phyloP scores from a whole-genome alignment of 2,888 invertebrate species.

The Sphaerolaimus hirsutus region DNA sequence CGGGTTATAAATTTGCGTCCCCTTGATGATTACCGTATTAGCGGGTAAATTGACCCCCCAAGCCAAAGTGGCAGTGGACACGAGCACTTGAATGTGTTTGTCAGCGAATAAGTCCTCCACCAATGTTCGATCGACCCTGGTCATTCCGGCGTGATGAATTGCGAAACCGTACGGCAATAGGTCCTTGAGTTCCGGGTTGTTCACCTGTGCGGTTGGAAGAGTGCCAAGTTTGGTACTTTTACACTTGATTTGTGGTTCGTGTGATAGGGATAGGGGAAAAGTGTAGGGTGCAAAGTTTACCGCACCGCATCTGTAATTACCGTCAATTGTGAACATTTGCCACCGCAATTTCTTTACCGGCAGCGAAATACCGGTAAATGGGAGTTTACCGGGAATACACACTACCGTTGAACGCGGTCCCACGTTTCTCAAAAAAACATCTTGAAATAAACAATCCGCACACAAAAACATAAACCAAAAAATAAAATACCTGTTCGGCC shows the following conservation, averaged over 20 bases:
- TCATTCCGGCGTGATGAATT: slow-evolving; percentile 99
- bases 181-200: slow-evolving; percentile 76
- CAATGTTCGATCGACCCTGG: slow-evolving; percentile 75
- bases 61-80: slow-evolving; percentile 89
- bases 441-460: too few relatives aligned
- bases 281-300: too few relatives aligned
- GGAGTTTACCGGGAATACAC: too few relatives aligned
- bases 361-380: too few relatives aligned
- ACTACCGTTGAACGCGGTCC: too few relatives aligned
- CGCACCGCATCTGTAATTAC: too few relatives aligned
- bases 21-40: slow-evolving; percentile 90
- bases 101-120: slow-evolving; percentile 97
- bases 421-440: too few relatives aligned
- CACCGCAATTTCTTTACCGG: too few relatives aligned
- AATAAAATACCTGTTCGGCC: slow-evolving; percentile 85
- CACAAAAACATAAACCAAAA: background rate
- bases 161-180: slow-evolving; percentile 92
- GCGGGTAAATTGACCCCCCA: slow-evolving; percentile 99
- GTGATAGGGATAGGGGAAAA: too few relatives aligned
- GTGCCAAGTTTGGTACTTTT: slow-evolving; percentile 2
- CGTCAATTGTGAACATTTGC: too few relatives aligned
- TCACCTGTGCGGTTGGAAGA: too few relatives aligned
- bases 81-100: slow-evolving; percentile 81
- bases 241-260: too few relatives aligned
- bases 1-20: slow-evolving; percentile 84